Percentiles rank a stretch among this genome's conserved stretches.
phyloP scores from a whole-genome alignment of 2,888 invertebrate species.

The Ornithoptera alexandrae region DNA sequence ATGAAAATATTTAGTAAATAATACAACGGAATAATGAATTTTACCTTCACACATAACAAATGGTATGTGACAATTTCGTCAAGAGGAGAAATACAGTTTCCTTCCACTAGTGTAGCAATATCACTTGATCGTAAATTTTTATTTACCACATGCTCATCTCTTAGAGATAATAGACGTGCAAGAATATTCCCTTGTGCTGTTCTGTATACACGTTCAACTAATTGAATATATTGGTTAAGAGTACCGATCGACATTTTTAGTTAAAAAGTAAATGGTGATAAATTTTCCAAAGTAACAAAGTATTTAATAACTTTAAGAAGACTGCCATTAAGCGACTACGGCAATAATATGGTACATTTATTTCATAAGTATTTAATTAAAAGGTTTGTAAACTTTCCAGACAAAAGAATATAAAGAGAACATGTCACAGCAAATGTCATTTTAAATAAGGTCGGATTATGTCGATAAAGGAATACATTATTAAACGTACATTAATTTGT shows the following conservation, averaged over 20 bases:
- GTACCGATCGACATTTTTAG: constrained; percentile 49
- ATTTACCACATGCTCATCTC: constrained; percentile 86
- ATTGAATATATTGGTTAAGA: constrained; percentile 67
- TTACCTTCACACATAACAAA: constrained; percentile 84
- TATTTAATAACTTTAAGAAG: neutral
- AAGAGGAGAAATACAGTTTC: constrained; percentile 85
- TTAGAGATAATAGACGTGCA: constrained; percentile 81
- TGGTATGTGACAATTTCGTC: constrained; percentile 88
- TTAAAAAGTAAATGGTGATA: neutral
- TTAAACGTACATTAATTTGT: no score
- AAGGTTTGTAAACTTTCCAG: neutral
- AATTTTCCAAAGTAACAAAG: neutral
- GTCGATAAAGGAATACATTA: no score
- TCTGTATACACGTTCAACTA: constrained; percentile 81
- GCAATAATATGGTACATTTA: neutral
- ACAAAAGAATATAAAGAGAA: neutral
- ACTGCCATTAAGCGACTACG: neutral
- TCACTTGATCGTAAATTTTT: constrained; percentile 84
- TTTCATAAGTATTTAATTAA: neutral
- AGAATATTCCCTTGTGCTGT: constrained; percentile 82
- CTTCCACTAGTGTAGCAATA: constrained; percentile 85
- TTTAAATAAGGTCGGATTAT: neutral
- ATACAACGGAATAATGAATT: constrained; percentile 2
- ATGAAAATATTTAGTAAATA: no score
- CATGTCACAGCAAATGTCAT: neutral